Base-by-base conservation (phyloP, 2,888 invertebrate genomes). In the Sarcophaga rosellei region DNA sequence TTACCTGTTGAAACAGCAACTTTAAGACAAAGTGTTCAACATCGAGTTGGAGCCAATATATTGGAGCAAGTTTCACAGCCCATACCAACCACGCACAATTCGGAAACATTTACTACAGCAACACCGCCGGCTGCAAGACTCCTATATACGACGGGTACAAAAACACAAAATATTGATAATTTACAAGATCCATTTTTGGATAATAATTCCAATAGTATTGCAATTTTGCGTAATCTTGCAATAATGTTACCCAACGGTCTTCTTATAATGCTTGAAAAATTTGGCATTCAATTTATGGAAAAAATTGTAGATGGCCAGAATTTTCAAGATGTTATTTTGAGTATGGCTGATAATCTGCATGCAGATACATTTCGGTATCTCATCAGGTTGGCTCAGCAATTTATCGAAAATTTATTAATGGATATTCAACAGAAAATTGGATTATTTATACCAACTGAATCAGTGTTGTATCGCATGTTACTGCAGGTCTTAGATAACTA, bases 1-100 rank as follows among this genome's bases (percentile, higher is more conserved):
- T 79, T 92, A 5, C 44, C 88, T 0, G 90, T 90, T 1, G 88
- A 89, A 61, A 88, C 91, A 0, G 82, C 82, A 1, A 88, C 87
- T 0, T 83, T 93, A 47, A 90, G 93, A 12, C 89, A 90, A 59
- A 92, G 88, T 85, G 83, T 93, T 0, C 92, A 92, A 84, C 91
- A 91, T 61, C 90, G 90, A 45, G 75, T 86, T 8, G 92, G 92
- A 10, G 85, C 90, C 4, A 89, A 91, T 87, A 75, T 92, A 5
- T 81, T 92, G 4, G 88, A 89, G 10, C 87, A 88, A 72, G 91
- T 92, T 8, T 88, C 82, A 0, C 88, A 89, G 15, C 88, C 90
- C 0, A 90, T 92, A 53, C 92, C 92, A 11, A 70, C 79, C 12
- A 66, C 89, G 4, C 63, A 85, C 35, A 73, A 78, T 1, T 69